Base-by-base conservation (phyloP, 2,113 vertebrate species). In the Misgurnus anguillicaudatus region DNA sequence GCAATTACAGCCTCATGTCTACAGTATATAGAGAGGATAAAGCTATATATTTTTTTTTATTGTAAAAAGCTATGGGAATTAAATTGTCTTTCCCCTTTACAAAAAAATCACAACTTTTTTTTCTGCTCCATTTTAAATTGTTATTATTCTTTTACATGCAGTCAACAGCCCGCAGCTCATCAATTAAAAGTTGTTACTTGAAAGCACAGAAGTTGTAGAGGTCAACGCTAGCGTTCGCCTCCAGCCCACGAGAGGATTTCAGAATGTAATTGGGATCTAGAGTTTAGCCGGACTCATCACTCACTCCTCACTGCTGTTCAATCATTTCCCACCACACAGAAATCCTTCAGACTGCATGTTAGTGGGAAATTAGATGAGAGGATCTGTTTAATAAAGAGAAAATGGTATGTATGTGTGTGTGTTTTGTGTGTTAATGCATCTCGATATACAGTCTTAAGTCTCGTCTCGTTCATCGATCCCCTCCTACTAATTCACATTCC, bases 171-270 rank as follows among this genome's bases (percentile, higher is more conserved):
- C 48, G 74, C 41, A 74, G 66, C 36, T 65, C 77, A 75, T 86
- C 83, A 79, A 66, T 80, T 83, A 84, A 48, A 67, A 64, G 21
- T 51, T 10, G 41, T 77, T 53, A 82, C 74, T 63, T 65, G 67
- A 81, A 83, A 73, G 77, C 55, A 78, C 65, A 61, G 19, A 58
- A 68, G 85, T 79, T 80, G 41, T 74, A 80, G 77, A 79, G 82
- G 82, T 84, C 82, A 80, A 3, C 57, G 21, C 61, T 38, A 47
- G 38, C 7, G 4, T 55, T 47, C 21, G 17, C 45, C 36, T 72
- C 65, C 11, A 62, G 45, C 11, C 21, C 24, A 39, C 17, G 51
- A 39, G 45, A 66, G 72, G 55, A 61, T 64, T 63, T 75, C 78
- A 64, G 24, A 11, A 21, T 3, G 77, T 78, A 80, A 84, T 82